Percentiles rank a stretch among this genome's conserved stretches.
Evolutionary conservation across 2,888 invertebrate species (phyloP).

Genomic region (Margaritifera margaritifera): DNA sequence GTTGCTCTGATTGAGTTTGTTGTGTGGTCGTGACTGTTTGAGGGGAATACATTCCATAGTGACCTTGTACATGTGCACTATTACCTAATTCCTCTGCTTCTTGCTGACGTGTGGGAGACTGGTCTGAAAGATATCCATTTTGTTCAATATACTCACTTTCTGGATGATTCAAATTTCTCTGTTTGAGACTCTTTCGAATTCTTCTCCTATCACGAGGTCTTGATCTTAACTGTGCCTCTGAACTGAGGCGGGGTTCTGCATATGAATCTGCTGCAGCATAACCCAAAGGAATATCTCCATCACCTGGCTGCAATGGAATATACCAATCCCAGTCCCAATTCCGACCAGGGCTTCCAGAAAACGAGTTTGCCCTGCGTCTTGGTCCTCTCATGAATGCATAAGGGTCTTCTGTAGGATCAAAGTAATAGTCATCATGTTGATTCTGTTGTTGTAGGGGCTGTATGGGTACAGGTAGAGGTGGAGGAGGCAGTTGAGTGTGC

Average conservation of each 20-base stretch:
- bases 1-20: constrained; percentile 9
- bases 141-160: constrained; percentile 18
- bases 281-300: constrained; percentile 58
- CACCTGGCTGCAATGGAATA: constrained; percentile 47
- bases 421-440: constrained; percentile 54
- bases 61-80: constrained; percentile 31
- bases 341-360: constrained; percentile 56
- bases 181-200: constrained; percentile 3
- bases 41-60: constrained; percentile 10
- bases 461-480: constrained; percentile 32
- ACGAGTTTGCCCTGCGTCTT: constrained; percentile 61
- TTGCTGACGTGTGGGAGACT: constrained; percentile 36
- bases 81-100: constrained; percentile 39
- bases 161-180: too few species aligned
- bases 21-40: constrained; percentile 7
- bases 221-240: constrained; percentile 11
- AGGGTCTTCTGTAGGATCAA: constrained; percentile 63
- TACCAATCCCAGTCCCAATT: constrained; percentile 62
- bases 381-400: constrained; percentile 65
- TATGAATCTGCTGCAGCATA: constrained; percentile 64
- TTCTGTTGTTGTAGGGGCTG: constrained; percentile 29
- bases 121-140: constrained; percentile 45
- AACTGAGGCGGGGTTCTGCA: constrained; percentile 26
- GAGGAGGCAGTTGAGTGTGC: constrained; percentile 34
- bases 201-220: constrained; percentile 17